Base-by-base conservation (phyloP, 2,888 invertebrate species). In the Arrhopalites spinosus region DNA sequence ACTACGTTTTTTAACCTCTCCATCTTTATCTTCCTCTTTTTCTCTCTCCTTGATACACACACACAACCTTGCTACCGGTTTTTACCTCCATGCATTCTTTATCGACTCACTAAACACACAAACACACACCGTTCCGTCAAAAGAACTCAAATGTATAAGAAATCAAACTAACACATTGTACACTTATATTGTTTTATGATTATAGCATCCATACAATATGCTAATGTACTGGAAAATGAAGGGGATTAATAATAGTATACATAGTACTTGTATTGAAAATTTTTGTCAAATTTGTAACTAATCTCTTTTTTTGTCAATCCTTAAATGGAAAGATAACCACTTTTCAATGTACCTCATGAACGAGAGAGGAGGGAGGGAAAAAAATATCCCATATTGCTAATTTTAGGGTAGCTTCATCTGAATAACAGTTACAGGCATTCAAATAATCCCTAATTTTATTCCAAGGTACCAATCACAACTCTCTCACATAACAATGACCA, bases 31-130 rank as follows among this genome's bases (percentile, higher is more conserved):
- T n/a, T 30, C 47, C 47, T 45, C 36, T 47, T 13, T 47, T 30
- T 36, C 7, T 47, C 47, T 7, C n/a, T 5, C n/a, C 17, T 43
- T 7, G 11, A 36, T 3, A 36, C 5, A 36, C 43, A 72, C 20
- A 13, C 27, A 27, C 27, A 64, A 63, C 69, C 66, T 73, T 64
- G 73, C 76, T 77, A 77, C 76, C 64, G 76, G 76, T 77, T 77
- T 72, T 72, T 73, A 53, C 73, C 53, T 64, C 63, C 59, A 63
- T 70, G 30, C 27, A 68, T 25, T 68, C 61, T 67, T 63, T 59
- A 72, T 56, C 59, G 53, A 29, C 50, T 20, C 20, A 70, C 45
- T 47, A 64, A 72, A 63, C 72, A 23, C 29, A 71, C 59, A 59
- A 36, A 36, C 36, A 36, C 63, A 72, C 20, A 50, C 13, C 25